Evolutionary conservation across 2,888 invertebrate genomes (phyloP).

Genomic region (Candidula unifasciata): DNA sequence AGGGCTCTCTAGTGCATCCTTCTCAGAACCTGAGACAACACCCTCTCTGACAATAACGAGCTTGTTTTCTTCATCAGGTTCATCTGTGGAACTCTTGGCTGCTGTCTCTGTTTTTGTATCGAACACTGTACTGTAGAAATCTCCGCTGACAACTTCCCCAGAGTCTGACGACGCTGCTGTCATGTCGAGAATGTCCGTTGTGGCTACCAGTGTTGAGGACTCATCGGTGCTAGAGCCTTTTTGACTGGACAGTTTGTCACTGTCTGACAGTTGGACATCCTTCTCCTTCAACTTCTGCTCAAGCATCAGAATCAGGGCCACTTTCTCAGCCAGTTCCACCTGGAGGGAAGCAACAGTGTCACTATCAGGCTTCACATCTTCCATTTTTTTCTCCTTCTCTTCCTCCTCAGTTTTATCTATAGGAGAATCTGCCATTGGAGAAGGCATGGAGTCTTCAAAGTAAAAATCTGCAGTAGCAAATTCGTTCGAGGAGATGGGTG

Average conservation of each 20-base stretch:
- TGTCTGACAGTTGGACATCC: conserved; percentile 16
- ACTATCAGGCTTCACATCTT: conserved; percentile 74
- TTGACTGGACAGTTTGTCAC: conserved; percentile 12
- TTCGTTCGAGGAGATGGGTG: conserved; percentile 79
- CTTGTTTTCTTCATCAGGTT: neutral
- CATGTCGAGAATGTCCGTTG: neutral
- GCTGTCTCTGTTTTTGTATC: neutral
- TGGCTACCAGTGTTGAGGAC: conserved; percentile 29
- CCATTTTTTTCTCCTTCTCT: conserved; percentile 80
- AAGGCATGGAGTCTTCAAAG: conserved; percentile 92
- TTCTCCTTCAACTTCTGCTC: conserved; percentile 40
- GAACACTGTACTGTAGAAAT: neutral
- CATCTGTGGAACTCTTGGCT: too few relatives aligned
- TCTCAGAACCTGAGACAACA: neutral
- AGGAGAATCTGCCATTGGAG: conserved; percentile 84
- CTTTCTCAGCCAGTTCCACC: conserved; percentile 38
- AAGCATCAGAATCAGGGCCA: conserved; percentile 21
- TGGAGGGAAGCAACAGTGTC: conserved; percentile 32
- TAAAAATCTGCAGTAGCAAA: conserved; percentile 90
- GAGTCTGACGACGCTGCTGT: neutral
- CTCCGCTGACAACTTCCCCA: neutral
- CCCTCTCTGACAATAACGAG: neutral
- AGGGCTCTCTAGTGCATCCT: neutral
- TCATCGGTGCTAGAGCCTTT: conserved; percentile 12
- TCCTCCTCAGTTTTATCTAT: conserved; percentile 72